These are phyloP conservation scores for Tenthredo livida DNA, from an alignment of 2,888 invertebrate species.

Conservation along the genomic window DNA sequence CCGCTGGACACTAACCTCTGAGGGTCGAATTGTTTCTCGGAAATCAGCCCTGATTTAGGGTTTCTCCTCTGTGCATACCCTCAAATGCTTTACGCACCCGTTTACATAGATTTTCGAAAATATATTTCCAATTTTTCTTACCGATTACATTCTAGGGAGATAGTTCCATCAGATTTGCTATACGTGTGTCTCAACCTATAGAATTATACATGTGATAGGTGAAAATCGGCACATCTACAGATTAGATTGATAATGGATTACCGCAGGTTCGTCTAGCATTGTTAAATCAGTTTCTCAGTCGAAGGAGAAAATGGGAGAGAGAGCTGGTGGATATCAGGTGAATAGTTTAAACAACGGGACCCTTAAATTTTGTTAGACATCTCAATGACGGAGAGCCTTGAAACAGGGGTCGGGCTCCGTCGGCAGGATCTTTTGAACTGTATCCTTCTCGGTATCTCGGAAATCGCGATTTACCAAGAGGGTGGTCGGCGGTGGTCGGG, in stretches of 20 bases:
- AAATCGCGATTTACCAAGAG: constrained; percentile 48
- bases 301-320: constrained; percentile 59
- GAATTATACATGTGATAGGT: not conserved
- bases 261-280: not conserved
- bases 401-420: constrained; percentile 22
- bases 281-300: constrained; percentile 26
- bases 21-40: constrained; percentile 74
- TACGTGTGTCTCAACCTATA: not conserved
- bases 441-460: constrained; percentile 41
- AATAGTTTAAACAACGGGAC: constrained; percentile 49
- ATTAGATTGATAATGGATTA: not conserved
- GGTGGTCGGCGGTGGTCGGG: constrained; percentile 56
- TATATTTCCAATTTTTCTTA: not conserved
- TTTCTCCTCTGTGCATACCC: not conserved
- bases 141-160: not conserved
- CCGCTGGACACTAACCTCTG: constrained; percentile 38
- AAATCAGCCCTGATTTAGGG: constrained; percentile 77
- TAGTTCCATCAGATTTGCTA: not conserved
- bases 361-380: constrained; percentile 11
- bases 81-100: not conserved
- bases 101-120: not conserved
- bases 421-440: constrained; percentile 31
- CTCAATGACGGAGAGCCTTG: not conserved
- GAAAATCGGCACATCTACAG: not conserved
- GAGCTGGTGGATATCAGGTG: not conserved